Base-by-base conservation (phyloP, 2,888 invertebrate genomes). In the Alloscopus bannaensis region DNA sequence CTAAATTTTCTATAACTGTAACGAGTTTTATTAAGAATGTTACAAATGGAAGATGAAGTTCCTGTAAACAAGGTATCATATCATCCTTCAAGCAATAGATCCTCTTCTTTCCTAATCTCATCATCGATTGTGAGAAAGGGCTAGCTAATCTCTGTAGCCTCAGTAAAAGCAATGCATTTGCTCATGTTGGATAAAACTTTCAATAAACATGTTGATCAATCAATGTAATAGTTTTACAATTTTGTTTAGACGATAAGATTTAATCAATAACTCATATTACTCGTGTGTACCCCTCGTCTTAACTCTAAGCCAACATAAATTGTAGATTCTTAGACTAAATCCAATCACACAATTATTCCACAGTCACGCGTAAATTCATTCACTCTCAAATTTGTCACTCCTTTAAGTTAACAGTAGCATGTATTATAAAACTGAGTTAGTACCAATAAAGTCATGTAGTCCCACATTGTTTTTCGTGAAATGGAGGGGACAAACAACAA, bases 1-100 rank as follows among this genome's bases (percentile, higher is more conserved):
- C n/a, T n/a, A n/a, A n/a, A n/a, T n/a, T n/a, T n/a, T n/a, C n/a
- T n/a, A n/a, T n/a, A n/a, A n/a, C n/a, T 52, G 52, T 22, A 52
- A 24, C n/a, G n/a, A 50, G 24, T 40, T 76, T 36, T 52, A 50
- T 55, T 66, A 55, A 66, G 76, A 76, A 76, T 76, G 76, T 76
- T 76, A 69, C 68, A 68, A 76, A 69, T 76, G 76, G 76, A 76
- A 76, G 76, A 76, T 22, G 24, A 52, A 52, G 20, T 52, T 22
- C n/a, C n/a, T n/a, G n/a, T n/a, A n/a, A n/a, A 50, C 20, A 60
- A 50, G 40, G 50, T 70, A 65, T 20, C 20, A 65, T 22, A 68
- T 24, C n/a, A 64, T 64, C 42, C 24, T 45, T 45, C 16, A n/a
- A n/a, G n/a, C n/a, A n/a, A n/a, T 36, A 45, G 45, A 11, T 18